Evolutionary conservation across 1,140 invertebrate genomes (phyloP), one percentile per base, ranked within the genome.

Genomic region (Saccostrea glomerata): DNA sequence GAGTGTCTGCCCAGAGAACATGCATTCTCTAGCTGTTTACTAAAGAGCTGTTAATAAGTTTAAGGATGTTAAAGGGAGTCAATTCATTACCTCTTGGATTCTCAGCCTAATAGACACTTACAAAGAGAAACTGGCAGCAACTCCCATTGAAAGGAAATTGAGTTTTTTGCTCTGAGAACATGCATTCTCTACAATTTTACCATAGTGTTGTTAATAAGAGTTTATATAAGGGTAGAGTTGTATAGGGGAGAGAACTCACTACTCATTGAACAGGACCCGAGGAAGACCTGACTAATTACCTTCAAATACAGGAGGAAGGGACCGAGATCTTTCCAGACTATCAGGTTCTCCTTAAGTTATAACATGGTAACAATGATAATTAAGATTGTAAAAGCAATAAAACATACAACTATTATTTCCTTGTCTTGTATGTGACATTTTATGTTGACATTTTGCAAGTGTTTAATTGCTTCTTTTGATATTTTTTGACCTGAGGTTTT

Each of bases 281-380:
- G 13, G 12, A n/a, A n/a, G n/a, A n/a, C 4, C 4, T 30, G 5
- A 13, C 70, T 30, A 77, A 36, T 77, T 93, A 93, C 92, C 92
- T 93, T 93, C 92, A 90, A 93, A 91, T 17, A 93, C 90, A 47
- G 92, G 92, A 36, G 92, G 92, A 82, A 93, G 85, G n/a, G 92
- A 93, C 55, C 91, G 89, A 82, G 91, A 91, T 87, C 89, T 91
- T 56, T 84, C 82, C 82, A 84, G 47, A 13, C 23, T 54, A n/a
- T 84, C 82, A 23, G 40, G 40, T 84, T n/a, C 82, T 54, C 82
- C 82, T 84, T 47, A 47, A 25, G 40, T 55, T 54, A 84, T 13
- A 55, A 23, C n/a, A 63, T 20, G 17, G 58, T 47, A 0, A 20
- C 17, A 20, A 5, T 63, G 6, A 63, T 20, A 63, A 63, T 63